phyloP scores from a whole-genome alignment of 2,888 invertebrate species.

The Drosophila ezoana region DNA sequence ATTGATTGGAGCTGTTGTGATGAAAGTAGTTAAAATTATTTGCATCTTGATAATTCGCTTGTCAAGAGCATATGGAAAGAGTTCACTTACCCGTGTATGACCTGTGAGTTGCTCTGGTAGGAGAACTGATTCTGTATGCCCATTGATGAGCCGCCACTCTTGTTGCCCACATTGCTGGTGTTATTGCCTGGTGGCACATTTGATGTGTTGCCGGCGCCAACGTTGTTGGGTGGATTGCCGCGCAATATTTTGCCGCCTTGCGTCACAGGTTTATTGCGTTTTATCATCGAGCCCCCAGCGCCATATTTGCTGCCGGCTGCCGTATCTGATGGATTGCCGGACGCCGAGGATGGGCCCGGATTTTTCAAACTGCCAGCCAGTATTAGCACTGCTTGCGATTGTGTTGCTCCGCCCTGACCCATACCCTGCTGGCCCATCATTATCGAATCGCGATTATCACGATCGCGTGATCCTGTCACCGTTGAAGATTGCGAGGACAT shows the following conservation, averaged over 20 bases:
- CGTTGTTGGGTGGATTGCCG: conserved; percentile 74
- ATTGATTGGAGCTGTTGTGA: conserved; percentile 71
- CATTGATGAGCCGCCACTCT: conserved; percentile 69
- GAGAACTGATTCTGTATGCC: conserved; percentile 78
- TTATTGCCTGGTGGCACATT: conserved; percentile 59
- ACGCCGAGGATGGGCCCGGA: conserved; percentile 52
- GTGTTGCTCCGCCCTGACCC: conserved; percentile 54
- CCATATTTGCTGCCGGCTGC: conserved; percentile 73
- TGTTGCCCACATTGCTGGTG: conserved; percentile 49
- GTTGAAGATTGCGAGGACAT: conserved; percentile 70
- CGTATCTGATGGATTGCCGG: conserved; percentile 58
- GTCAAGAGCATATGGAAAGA: too few species aligned
- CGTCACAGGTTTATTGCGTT: conserved; percentile 88
- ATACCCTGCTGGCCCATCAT: conserved; percentile 62
- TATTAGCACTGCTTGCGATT: conserved; percentile 56
- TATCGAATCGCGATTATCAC: conserved; percentile 60
- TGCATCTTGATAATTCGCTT: neutral
- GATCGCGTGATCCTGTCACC: conserved; percentile 46
- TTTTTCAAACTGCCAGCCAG: conserved; percentile 62
- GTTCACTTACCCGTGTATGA: conserved; percentile 70
- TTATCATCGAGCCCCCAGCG: conserved; percentile 88
- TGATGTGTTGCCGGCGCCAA: conserved; percentile 40
- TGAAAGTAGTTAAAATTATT: neutral
- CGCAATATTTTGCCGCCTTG: conserved; percentile 87
- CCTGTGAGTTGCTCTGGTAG: conserved; percentile 77